Conservation (phyloP, 2,797 vertebrate genomes). For the Myioborus miniatus region DNA sequence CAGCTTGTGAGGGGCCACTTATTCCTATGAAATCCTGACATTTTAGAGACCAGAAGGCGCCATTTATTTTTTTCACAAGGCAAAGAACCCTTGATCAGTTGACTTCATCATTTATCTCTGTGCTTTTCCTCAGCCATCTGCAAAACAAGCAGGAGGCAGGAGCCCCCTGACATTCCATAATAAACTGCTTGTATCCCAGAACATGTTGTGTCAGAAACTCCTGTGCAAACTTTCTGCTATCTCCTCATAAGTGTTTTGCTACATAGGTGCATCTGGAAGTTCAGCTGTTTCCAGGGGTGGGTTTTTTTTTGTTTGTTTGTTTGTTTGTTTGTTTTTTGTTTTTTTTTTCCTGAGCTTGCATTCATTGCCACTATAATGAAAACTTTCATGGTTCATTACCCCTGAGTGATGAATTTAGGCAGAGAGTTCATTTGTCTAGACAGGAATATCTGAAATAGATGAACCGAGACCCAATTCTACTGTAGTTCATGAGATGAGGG, state of each 20-base stretch:
- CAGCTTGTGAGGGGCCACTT: neutral
- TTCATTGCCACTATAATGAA: neutral
- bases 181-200: neutral
- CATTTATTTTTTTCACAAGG: neutral
- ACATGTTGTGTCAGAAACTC: neutral
- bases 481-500: neutral
- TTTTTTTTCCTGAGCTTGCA: neutral
- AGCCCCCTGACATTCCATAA: neutral
- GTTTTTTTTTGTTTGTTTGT: neutral
- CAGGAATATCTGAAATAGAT: neutral
- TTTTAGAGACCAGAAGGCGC: neutral
- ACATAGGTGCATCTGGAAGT: neutral
- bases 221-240: neutral
- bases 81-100: neutral
- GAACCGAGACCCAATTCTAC: neutral
- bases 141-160: neutral
- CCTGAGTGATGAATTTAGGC: neutral
- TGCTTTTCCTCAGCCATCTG: neutral
- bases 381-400: neutral
- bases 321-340: neutral
- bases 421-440: neutral
- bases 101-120: neutral
- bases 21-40: neutral
- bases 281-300: neutral
- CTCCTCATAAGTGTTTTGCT: neutral